Percentiles rank a stretch among this genome's conserved stretches.
Conservation (phyloP, 2,888 invertebrate genomes). For the Sarcophaga subvicina region DNA sequence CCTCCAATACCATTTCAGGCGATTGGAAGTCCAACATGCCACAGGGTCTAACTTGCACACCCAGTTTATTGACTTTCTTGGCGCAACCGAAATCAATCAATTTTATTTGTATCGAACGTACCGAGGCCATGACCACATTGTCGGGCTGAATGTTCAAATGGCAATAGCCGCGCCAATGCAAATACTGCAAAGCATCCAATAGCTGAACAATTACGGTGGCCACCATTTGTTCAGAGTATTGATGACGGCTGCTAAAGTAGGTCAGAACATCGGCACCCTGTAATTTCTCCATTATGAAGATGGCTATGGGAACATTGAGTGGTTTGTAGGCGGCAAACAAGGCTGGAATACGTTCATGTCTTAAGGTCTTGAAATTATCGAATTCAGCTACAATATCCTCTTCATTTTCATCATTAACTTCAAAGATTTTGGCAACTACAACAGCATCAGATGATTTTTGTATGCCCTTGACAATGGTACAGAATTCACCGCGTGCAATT, state of each 20-base stretch:
- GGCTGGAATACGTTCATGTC: conserved; percentile 94
- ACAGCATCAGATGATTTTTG: conserved; percentile 89
- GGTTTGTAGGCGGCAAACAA: conserved; percentile 88
- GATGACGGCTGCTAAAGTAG: conserved; percentile 93
- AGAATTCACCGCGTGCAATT: conserved; percentile 92
- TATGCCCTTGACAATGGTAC: conserved; percentile 91
- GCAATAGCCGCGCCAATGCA: conserved; percentile 96
- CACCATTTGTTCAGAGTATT: conserved; percentile 96
- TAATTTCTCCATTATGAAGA: conserved; percentile 90
- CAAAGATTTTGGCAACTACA: conserved; percentile 92
- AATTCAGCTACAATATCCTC: conserved; percentile 90
- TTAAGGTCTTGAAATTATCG: conserved; percentile 89
- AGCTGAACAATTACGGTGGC: conserved; percentile 93
- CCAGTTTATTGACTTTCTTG: conserved; percentile 90
- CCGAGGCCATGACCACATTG: conserved; percentile 95
- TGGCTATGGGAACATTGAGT: conserved; percentile 86
- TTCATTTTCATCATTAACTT: conserved; percentile 86
- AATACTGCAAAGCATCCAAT: conserved; percentile 94
- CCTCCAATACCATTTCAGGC: conserved; percentile 94
- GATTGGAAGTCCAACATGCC: conserved; percentile 90
- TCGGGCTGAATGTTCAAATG: conserved; percentile 96
- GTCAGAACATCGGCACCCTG: conserved; percentile 96
- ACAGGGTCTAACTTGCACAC: conserved; percentile 85
- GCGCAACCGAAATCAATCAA: conserved; percentile 96
- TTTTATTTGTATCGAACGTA: conserved; percentile 93